Base-by-base conservation (phyloP, 2,888 invertebrate species). In the Tenthredo livida region DNA sequence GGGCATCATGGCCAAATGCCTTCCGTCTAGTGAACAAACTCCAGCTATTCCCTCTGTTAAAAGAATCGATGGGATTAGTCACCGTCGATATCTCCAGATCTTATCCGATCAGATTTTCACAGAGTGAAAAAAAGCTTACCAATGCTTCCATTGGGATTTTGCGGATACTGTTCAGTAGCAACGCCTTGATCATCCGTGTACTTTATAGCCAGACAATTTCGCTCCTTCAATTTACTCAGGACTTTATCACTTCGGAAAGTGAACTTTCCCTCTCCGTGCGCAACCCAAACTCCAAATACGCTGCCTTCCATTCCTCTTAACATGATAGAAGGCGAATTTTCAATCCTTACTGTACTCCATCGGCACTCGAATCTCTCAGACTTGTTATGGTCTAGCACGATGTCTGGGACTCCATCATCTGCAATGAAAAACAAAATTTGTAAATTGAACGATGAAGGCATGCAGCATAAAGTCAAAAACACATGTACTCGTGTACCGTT, bases 1-100 rank as follows among this genome's bases (percentile, higher is more conserved):
- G 2, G 99, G 99, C 99, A 99, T 99, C 95, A 99, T 96, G 0
- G 99, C 99, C 89, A 99, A 94, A 94, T 99, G 99, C 5, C 99
- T 96, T 0, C 99, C 99, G 94, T 99, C 97, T 0, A 93, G 91
- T 0, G 99, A 99, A 89, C 98, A 97, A 84, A 99, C 94, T 17
- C 97, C 99, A 37, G 99, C 99, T 87, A 98, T 95, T 33, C 98
- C 99, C 89, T 95, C 96, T 95, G 93, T 83, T 88, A 88, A 86
- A 40, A 87, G 85, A 77, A 77, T 61, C 15, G 54, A 61, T 25
- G 9, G 65, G 54, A 25, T 80, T 21, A 47, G 9, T 58, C 33
- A 80, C n/a, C 83, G 54, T 70, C 83, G 67, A 17, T n/a, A 2
- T 73, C 10, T n/a, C 43, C n/a, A 25, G 50, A 78, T 83, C 21